Percentiles rank a stretch among this genome's conserved stretches.
Conservation (phyloP, 1,140 invertebrate species). For the Plodia interpunctella region DNA sequence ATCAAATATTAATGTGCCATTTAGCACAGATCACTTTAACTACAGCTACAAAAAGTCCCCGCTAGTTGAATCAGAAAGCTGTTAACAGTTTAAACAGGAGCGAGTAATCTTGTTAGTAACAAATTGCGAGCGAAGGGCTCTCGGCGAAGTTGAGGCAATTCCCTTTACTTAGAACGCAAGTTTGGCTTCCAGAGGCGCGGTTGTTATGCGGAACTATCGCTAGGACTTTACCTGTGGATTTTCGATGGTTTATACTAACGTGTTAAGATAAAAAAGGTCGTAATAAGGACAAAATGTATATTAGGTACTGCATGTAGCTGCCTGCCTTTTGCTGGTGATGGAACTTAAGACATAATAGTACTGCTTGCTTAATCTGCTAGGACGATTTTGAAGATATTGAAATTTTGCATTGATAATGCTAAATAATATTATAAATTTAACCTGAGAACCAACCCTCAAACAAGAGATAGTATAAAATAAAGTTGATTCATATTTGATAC, state of each 20-base stretch:
- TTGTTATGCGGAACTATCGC: not conserved
- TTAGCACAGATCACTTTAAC: not conserved
- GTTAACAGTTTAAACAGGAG: conserved; percentile 63
- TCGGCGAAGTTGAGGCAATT: conserved; percentile 61
- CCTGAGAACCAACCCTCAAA: no score
- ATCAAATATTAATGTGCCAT: not conserved
- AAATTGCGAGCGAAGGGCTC: conserved; percentile 55
- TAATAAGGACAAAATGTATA: no score
- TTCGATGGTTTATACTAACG: not conserved
- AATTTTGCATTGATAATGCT: no score
- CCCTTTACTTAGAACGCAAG: conserved; percentile 45
- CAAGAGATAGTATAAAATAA: no score
- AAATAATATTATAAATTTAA: no score
- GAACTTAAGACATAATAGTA: no score
- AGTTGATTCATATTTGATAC: no score
- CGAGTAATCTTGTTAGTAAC: conserved; percentile 71
- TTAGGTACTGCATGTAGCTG: no score
- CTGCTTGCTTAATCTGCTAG: no score
- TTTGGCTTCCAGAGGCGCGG: not conserved
- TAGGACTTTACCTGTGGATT: not conserved
- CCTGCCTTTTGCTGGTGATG: no score
- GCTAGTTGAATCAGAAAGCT: conserved; percentile 41
- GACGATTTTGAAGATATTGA: no score
- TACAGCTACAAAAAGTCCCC: conserved; percentile 1
- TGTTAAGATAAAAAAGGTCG: no score